Evolutionary conservation across 2,888 invertebrate genomes (phyloP).

Genomic region (Dicranocentrus wangi): DNA sequence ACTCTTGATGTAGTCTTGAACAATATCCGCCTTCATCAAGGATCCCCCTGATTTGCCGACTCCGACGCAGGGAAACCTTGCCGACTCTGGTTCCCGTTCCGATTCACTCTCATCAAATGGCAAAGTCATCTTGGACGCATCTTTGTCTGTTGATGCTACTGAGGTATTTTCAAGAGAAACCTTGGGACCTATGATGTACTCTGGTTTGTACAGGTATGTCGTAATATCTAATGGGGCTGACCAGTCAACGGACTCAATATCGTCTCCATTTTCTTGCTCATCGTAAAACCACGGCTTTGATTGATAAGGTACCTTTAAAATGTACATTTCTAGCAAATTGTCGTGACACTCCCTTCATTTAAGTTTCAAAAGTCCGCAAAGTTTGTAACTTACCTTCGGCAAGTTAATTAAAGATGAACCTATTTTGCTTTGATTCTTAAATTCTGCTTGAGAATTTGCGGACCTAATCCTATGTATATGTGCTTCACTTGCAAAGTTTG

Average conservation of each 20-base stretch:
- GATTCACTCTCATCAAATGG: not conserved
- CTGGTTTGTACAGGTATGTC: slow-evolving; percentile 15
- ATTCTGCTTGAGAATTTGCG: not conserved
- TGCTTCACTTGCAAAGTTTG: slow-evolving; percentile 17
- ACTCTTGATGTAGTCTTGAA: slow-evolving; percentile 1
- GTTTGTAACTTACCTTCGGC: slow-evolving; percentile 5
- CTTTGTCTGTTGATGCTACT: not conserved
- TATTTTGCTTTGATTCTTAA: slow-evolving; percentile 16
- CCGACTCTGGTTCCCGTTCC: not conserved
- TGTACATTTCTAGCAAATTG: not conserved
- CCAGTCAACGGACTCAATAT: slow-evolving; percentile 24
- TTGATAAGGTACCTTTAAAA: not conserved
- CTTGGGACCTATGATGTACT: slow-evolving; percentile 7
- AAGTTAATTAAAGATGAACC: not conserved
- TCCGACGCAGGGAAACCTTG: not conserved
- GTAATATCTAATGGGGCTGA: slow-evolving; percentile 25
- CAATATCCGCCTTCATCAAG: not conserved
- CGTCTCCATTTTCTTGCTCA: not conserved
- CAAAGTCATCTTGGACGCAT: not conserved
- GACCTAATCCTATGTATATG: slow-evolving; percentile 25
- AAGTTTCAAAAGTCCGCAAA: no score
- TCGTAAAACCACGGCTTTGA: not conserved
- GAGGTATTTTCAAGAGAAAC: not conserved
- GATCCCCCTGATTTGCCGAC: not conserved
- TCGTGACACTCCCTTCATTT: no score